These are phyloP conservation scores for Felis catus DNA, from an alignment of 2,113 vertebrate genomes.

Conservation along the genomic window F.catus_Fca126_mat1.0 CM031424.1:52492001-52492500, in stretches of 20 bases:
- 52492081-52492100: background rate
- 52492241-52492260: background rate
- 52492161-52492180: background rate
- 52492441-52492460: background rate
- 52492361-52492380: background rate
- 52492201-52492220: background rate
- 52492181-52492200: background rate
- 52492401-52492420: background rate
- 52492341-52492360: background rate
- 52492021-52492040: rapidly evolving
- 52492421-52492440: background rate
- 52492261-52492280: background rate
- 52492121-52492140: background rate
- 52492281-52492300: background rate
- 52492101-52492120: background rate
- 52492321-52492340: background rate
- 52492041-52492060: background rate
- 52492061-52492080: background rate
- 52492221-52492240: background rate
- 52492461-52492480: background rate
- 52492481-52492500: background rate
- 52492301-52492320: background rate
- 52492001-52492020: background rate
- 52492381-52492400: background rate
- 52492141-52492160: background rate